Evolutionary conservation across 2,888 invertebrate species (phyloP).

Genomic region (Rotaria magnacalcarata): DNA sequence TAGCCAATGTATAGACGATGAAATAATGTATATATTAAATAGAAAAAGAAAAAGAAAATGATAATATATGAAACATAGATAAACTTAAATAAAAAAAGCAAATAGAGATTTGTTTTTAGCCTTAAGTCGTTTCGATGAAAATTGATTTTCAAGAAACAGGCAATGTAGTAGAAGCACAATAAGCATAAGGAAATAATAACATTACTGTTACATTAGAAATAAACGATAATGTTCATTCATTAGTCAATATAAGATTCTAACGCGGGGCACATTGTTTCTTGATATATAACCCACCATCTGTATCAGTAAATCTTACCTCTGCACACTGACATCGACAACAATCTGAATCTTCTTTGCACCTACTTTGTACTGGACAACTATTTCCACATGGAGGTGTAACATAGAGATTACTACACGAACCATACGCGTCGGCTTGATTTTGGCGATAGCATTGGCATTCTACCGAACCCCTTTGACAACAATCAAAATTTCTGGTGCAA

Average conservation of each 20-base stretch:
- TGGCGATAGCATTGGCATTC: slow-evolving; percentile 19
- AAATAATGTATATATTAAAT: too few relatives aligned
- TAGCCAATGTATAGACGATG: too few relatives aligned
- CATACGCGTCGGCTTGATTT: background rate
- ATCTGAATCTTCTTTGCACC: background rate
- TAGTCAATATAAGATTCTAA: background rate
- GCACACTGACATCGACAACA: slow-evolving; percentile 10
- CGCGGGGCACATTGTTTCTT: background rate
- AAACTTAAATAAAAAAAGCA: too few relatives aligned
- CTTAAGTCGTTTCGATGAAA: too few relatives aligned
- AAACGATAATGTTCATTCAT: background rate
- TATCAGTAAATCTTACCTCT: background rate
- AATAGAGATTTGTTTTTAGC: too few relatives aligned
- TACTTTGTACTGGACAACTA: slow-evolving; percentile 8
- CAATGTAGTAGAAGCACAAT: too few relatives aligned
- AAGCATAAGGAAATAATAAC: too few relatives aligned
- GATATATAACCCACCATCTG: background rate
- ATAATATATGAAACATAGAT: too few relatives aligned
- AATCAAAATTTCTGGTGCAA: background rate
- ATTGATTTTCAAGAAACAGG: too few relatives aligned
- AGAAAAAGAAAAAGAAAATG: too few relatives aligned
- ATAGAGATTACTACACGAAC: background rate
- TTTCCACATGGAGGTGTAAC: background rate
- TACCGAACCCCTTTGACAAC: background rate
- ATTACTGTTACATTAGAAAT: too few relatives aligned